A percentile compares a stretch with the other conserved stretches of the same genome.
Evolutionary conservation across 2,113 vertebrate genomes (phyloP).

Genomic region (Leptobrachium ailaonicum): DNA sequence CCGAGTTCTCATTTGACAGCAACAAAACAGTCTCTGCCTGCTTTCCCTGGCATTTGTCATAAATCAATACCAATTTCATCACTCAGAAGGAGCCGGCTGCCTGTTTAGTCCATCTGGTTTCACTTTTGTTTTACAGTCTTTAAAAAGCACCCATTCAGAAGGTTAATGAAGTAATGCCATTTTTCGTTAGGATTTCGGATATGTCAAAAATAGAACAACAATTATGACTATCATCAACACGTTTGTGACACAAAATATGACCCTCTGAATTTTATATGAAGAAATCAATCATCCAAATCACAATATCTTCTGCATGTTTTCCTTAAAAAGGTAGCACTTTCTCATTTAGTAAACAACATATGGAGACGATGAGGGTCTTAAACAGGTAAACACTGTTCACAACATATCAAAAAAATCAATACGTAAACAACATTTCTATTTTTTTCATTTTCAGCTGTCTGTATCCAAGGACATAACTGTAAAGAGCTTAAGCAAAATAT

Average conservation of each 20-base stretch:
- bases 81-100: conserved; percentile 69
- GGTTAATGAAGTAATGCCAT: conserved; percentile 56
- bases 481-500: no score
- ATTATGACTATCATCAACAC: not conserved
- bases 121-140: conserved; percentile 61
- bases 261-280: not conserved
- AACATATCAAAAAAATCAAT: no score
- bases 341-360: no score
- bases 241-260: not conserved
- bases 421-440: no score
- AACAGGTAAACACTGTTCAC: no score
- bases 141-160: conserved; percentile 61
- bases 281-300: no score
- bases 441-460: no score
- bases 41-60: conserved; percentile 83
- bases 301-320: no score
- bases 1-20: conserved; percentile 82
- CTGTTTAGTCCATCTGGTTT: conserved; percentile 67
- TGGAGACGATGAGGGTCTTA: no score
- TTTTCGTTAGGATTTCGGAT: not conserved
- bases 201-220: not conserved
- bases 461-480: no score
- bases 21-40: conserved; percentile 76
- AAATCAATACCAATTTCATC: conserved; percentile 90
- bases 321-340: no score